A percentile compares a stretch with the other conserved stretches of the same genome.
These are phyloP conservation scores for Macrostomum lignano DNA, from an alignment of 1,140 invertebrate species.

Conservation along the genomic window DNA sequence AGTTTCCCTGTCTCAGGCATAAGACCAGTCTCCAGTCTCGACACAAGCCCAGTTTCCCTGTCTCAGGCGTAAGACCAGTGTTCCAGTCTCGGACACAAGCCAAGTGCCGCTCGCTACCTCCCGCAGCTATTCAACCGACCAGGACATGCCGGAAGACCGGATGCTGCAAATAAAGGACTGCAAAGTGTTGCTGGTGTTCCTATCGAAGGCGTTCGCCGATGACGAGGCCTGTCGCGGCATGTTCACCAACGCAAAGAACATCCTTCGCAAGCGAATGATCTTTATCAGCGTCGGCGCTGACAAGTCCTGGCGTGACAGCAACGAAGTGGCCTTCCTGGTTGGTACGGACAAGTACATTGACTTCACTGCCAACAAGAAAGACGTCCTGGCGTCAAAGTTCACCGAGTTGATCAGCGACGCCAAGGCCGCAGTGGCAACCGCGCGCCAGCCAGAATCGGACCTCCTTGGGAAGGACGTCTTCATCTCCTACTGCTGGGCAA, in stretches of 20 bases:
- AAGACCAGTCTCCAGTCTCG: no score
- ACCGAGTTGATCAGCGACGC: conserved; percentile 5
- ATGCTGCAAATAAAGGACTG: no score
- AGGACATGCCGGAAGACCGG: no score
- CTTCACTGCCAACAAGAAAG: not conserved
- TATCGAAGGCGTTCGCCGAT: conserved; percentile 17
- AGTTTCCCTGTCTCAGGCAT: no score
- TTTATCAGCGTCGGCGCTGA: conserved; percentile 13
- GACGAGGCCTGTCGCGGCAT: conserved; percentile 13
- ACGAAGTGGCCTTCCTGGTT: conserved; percentile 10
- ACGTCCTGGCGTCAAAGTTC: not conserved
- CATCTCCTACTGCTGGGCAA: conserved; percentile 21
- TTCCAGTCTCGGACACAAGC: no score
- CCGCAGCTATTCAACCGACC: no score
- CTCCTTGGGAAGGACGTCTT: conserved; percentile 13
- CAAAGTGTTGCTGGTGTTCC: conserved; percentile 13
- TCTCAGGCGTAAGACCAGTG: no score
- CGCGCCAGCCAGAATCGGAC: conserved; percentile 7
- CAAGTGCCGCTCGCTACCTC: no score
- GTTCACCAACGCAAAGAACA: conserved; percentile 14
- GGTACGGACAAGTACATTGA: not conserved
- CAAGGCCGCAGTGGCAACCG: conserved; percentile 4
- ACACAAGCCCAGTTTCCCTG: no score
- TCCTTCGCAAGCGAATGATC: conserved; percentile 13
- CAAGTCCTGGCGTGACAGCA: no score